Evolutionary conservation across 2,888 invertebrate species (phyloP).

Genomic region (Drosophila rubida): DNA sequence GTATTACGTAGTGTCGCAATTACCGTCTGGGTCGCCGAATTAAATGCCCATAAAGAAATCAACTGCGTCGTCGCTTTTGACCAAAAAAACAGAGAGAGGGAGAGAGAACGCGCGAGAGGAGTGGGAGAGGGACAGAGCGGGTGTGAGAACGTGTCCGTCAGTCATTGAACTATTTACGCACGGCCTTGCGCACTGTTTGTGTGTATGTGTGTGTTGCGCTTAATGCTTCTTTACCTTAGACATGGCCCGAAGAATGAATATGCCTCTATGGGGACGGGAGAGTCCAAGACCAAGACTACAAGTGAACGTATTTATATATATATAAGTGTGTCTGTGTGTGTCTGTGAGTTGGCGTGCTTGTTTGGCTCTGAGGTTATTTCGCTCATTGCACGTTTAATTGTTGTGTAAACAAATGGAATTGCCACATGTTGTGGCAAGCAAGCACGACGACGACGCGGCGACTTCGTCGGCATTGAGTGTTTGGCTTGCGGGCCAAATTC

Average conservation of each 20-base stretch:
- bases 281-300: conserved; percentile 3
- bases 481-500: conserved; percentile 29
- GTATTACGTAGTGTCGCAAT: conserved; percentile 33
- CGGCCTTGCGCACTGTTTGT: conserved; percentile 60
- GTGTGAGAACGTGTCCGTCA: conserved; percentile 52
- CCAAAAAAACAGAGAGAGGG: conserved; percentile 18
- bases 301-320: background rate
- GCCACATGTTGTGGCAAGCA: conserved; percentile 55
- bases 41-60: conserved; percentile 45
- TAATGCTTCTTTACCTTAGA: conserved; percentile 27
- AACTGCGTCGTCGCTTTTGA: conserved; percentile 42
- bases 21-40: conserved; percentile 29
- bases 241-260: conserved; percentile 38
- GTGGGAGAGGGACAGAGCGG: conserved; percentile 7
- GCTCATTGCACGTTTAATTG: conserved; percentile 61
- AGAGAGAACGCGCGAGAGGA: background rate
- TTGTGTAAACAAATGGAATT: conserved; percentile 70
- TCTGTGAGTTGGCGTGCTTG: conserved; percentile 19
- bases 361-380: conserved; percentile 35
- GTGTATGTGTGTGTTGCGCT: background rate
- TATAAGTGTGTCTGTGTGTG: conserved; percentile 18
- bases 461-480: conserved; percentile 43
- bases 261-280: background rate
- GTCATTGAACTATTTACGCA: conserved; percentile 77
- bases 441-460: conserved; percentile 5